Percentiles rank a stretch among this genome's conserved stretches.
Evolutionary conservation across 2,113 vertebrate species (phyloP).

Genomic region (Ploceus nigricollis): DNA sequence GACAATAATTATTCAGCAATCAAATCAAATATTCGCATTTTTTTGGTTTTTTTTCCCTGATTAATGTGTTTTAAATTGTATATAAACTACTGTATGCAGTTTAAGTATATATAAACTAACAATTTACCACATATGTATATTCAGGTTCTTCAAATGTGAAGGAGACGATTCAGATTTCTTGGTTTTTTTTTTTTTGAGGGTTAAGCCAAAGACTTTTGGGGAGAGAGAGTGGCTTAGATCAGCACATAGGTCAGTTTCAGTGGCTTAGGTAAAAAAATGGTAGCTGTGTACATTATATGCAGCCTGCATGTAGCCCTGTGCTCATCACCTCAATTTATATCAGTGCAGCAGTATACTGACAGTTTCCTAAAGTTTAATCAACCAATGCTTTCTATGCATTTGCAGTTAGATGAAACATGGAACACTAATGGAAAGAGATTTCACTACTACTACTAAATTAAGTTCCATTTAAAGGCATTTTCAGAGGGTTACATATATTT

Average conservation of each 20-base stretch:
- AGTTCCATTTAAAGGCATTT: neutral
- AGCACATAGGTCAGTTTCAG: neutral
- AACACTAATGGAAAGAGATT: neutral
- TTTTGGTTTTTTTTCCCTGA: neutral
- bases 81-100: accelerated
- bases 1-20: neutral
- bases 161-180: neutral
- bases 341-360: neutral
- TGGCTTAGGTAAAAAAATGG: neutral
- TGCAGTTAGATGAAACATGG: neutral
- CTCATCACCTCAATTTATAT: neutral
- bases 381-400: neutral
- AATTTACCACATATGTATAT: neutral
- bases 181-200: neutral
- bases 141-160: neutral
- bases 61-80: neutral
- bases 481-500: neutral
- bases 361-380: slow-evolving; percentile 14
- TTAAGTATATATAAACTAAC: neutral
- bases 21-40: neutral
- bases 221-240: neutral
- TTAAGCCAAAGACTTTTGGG: neutral
- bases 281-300: neutral
- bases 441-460: neutral
- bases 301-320: neutral